phyloP scores from a whole-genome alignment of 2,797 vertebrate genomes.

The Pteronotus mesoamericanus region DNA sequence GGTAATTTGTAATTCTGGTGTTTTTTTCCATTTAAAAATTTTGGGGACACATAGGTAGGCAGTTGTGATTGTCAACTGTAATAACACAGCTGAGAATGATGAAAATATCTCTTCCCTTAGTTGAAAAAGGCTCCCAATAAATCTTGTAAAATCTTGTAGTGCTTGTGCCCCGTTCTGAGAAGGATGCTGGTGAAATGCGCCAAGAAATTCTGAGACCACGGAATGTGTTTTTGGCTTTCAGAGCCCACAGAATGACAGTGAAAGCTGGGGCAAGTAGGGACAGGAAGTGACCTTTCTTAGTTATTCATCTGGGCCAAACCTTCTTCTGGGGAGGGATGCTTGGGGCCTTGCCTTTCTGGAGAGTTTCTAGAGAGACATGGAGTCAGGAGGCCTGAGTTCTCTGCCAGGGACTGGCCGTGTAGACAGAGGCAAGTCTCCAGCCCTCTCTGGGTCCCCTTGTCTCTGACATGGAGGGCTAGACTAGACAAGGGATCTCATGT shows the following conservation, averaged over 20 bases:
- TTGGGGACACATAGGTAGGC: conserved; percentile 53
- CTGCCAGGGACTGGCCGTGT: neutral
- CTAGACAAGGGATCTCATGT: neutral
- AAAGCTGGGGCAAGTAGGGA: neutral
- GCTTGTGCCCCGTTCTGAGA: neutral
- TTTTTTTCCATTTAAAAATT: neutral
- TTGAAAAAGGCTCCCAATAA: neutral
- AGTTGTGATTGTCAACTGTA: conserved; percentile 26
- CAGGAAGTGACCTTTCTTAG: neutral
- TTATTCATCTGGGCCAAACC: neutral
- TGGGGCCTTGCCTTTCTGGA: neutral
- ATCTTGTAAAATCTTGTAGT: neutral
- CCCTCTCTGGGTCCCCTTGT: neutral
- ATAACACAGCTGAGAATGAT: conserved; percentile 31
- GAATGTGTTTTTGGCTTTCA: neutral
- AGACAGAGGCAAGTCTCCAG: neutral
- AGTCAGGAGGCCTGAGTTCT: neutral
- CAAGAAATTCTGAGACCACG: neutral
- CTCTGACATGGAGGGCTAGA: neutral
- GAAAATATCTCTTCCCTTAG: neutral
- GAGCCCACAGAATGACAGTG: neutral
- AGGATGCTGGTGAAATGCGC: neutral
- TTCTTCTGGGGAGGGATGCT: neutral
- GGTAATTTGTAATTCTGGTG: neutral
- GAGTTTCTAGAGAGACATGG: neutral